phyloP scores from a whole-genome alignment of 2,797 vertebrate species.

The Florisuga fusca region DNA sequence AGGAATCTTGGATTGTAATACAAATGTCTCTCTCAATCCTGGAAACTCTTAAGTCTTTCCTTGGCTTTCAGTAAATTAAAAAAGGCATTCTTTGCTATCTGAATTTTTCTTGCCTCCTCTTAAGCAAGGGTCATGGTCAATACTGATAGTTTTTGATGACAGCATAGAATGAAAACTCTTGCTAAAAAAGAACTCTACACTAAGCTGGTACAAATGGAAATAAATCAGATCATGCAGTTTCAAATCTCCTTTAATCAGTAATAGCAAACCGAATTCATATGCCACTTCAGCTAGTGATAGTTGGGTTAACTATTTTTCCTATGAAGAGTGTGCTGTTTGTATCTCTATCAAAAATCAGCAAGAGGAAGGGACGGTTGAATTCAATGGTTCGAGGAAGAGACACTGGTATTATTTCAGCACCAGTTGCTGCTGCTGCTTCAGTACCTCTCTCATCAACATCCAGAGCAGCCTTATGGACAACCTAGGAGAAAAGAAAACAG shows the following conservation, averaged over 20 bases:
- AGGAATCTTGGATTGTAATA: not conserved
- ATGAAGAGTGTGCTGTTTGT: slow-evolving; percentile 86
- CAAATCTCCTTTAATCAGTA: not conserved
- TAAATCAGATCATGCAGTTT: not conserved
- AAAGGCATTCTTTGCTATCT: not conserved
- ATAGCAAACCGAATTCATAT: not conserved
- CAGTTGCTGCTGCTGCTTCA: slow-evolving; percentile 84
- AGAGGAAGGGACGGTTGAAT: slow-evolving; percentile 83
- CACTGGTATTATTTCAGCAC: slow-evolving; percentile 73
- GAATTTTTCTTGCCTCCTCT: not conserved
- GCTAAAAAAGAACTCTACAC: not conserved
- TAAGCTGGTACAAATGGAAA: not conserved
- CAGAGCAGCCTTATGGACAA: slow-evolving; percentile 88
- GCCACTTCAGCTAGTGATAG: slow-evolving; percentile 9
- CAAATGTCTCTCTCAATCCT: not conserved
- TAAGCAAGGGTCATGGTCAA: not conserved
- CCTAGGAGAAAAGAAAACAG: slow-evolving; percentile 74
- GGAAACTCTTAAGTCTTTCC: not conserved
- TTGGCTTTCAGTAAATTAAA: not conserved
- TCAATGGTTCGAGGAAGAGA: slow-evolving; percentile 76
- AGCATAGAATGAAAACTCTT: not conserved
- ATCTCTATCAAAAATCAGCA: slow-evolving; percentile 82
- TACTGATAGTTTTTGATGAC: not conserved
- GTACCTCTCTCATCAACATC: slow-evolving; percentile 89
- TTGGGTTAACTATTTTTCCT: slow-evolving; percentile 86